Conservation (phyloP, 2,888 invertebrate genomes). For the Paralinhomoeus sp. region DNA sequence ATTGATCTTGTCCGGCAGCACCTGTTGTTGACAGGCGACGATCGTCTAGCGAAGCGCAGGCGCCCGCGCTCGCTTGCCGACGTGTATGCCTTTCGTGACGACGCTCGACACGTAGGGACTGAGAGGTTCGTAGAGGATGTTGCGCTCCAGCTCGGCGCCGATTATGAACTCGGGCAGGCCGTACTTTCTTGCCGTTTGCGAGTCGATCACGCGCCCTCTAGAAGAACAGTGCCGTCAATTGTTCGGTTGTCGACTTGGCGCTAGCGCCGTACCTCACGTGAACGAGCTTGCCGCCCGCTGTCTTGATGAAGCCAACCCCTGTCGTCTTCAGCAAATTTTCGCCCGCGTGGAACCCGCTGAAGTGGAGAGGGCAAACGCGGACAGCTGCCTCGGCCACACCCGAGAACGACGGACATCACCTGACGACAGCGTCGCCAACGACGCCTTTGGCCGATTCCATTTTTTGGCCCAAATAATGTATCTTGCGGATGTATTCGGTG, state of each 20-base stretch:
- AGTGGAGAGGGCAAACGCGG: slow-evolving; percentile 1
- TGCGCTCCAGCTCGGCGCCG: slow-evolving; percentile 16
- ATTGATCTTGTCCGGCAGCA: slow-evolving; percentile 21
- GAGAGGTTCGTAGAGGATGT: slow-evolving; percentile 22
- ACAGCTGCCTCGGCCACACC: background rate
- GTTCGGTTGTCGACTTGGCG: too few species aligned
- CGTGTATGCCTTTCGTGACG: background rate
- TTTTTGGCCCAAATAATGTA: slow-evolving; percentile 22
- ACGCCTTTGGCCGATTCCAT: slow-evolving; percentile 24
- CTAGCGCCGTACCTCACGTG: slow-evolving; percentile 19
- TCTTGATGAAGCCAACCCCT: slow-evolving; percentile 21
- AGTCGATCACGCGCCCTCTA: too few species aligned
- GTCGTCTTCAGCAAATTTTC: slow-evolving; percentile 22
- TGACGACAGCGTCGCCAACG: slow-evolving; percentile 11
- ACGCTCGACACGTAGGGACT: slow-evolving; percentile 17
- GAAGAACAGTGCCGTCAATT: too few species aligned
- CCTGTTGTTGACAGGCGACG: slow-evolving; percentile 9
- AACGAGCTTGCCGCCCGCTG: slow-evolving; percentile 22
- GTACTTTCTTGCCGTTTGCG: too few species aligned
- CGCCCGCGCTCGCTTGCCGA: background rate
- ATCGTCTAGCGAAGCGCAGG: background rate
- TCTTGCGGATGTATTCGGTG: slow-evolving; percentile 23
- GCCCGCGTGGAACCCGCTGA: slow-evolving; percentile 19
- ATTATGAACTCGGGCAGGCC: slow-evolving; percentile 16
- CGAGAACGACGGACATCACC: background rate